Evolutionary conservation across 1,140 invertebrate genomes (phyloP).

Genomic region (Ruditapes philippinarum): DNA sequence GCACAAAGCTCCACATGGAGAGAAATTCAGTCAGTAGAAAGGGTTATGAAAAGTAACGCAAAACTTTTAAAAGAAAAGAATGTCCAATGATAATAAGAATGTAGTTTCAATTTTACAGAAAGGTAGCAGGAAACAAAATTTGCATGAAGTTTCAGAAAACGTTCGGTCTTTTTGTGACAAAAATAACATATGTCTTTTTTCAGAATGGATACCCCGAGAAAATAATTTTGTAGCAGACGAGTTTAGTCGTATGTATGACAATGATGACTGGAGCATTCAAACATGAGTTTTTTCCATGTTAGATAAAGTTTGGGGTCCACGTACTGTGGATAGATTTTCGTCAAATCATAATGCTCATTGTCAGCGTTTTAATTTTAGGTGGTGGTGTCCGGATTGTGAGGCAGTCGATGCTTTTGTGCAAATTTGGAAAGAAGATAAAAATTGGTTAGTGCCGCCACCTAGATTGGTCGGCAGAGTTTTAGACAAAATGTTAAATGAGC

Average conservation of each 20-base stretch:
- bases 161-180: neutral
- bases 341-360: constrained; percentile 12
- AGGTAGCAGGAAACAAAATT: constrained; percentile 22
- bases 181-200: neutral
- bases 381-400: neutral
- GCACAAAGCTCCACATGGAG: constrained; percentile 28
- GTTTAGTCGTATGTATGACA: constrained; percentile 10
- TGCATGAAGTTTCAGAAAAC: neutral
- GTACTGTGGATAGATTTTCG: constrained; percentile 5
- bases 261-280: constrained; percentile 44
- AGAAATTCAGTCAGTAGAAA: constrained; percentile 16
- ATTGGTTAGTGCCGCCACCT: constrained; percentile 44
- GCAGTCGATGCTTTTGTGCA: constrained; percentile 10
- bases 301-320: constrained; percentile 27
- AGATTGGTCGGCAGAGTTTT: neutral
- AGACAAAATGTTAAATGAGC: neutral
- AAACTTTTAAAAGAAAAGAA: neutral
- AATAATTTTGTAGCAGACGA: constrained; percentile 14
- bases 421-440: neutral
- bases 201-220: constrained; percentile 43
- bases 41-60: constrained; percentile 23
- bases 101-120: neutral
- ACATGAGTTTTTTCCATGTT: neutral
- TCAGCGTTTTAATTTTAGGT: constrained; percentile 21
- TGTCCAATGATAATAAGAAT: constrained; percentile 35